Evolutionary conservation across 2,797 vertebrate species (phyloP).

Genomic region (Notoglanidium macrostoma): DNA sequence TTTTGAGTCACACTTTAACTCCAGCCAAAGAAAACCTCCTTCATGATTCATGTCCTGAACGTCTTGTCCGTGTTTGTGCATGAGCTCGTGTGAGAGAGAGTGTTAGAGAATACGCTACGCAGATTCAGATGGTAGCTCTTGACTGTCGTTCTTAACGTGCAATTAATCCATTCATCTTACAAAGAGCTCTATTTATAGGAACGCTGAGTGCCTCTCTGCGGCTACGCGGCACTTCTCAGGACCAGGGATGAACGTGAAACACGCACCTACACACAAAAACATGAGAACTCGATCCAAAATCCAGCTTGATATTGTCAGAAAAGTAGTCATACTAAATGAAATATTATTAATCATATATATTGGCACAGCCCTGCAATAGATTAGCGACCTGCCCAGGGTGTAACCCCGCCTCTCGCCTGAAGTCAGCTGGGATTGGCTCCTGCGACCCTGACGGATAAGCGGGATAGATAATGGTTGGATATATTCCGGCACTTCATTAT

Average conservation of each 20-base stretch:
- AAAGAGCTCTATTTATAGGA: slow-evolving; percentile 68
- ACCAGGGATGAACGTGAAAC: neutral
- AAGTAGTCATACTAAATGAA: neutral
- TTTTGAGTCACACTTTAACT: neutral
- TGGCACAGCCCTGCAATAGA: no score
- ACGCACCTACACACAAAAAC: neutral
- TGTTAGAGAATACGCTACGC: slow-evolving; percentile 40
- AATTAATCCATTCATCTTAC: slow-evolving; percentile 74
- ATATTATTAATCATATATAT: neutral
- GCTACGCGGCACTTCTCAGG: slow-evolving; percentile 15
- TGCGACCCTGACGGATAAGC: no score
- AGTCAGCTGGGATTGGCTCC: no score
- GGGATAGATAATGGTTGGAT: no score
- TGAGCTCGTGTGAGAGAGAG: neutral
- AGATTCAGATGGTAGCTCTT: slow-evolving; percentile 68
- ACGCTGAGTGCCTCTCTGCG: slow-evolving; percentile 33
- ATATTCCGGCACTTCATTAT: neutral
- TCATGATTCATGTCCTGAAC: slow-evolving; percentile 2
- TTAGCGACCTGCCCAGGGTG: no score
- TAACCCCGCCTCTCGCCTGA: no score
- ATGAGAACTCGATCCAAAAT: neutral
- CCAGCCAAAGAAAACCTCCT: slow-evolving; percentile 1
- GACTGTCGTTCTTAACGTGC: slow-evolving; percentile 66
- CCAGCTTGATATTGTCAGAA: neutral
- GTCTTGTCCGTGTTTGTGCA: neutral